Conservation (phyloP, 1,140 invertebrate species). For the Zaprionus davidi region DNA sequence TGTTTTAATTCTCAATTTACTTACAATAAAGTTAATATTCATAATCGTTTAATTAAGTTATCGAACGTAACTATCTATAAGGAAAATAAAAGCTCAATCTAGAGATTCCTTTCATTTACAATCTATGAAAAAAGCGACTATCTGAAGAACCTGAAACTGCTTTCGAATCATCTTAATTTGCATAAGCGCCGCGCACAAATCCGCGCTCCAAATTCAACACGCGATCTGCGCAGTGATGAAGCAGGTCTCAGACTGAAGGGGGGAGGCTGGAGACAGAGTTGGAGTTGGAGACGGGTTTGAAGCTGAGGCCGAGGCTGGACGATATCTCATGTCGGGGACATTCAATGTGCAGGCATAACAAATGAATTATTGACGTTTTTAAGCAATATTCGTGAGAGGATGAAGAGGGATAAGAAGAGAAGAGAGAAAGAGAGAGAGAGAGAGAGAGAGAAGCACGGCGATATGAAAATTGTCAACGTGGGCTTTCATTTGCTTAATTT, state of each 20-base stretch:
- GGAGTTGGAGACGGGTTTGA: not conserved
- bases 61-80: not conserved
- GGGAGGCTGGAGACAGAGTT: slow-evolving; percentile 6
- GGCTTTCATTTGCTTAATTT: slow-evolving; percentile 83
- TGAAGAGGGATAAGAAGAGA: slow-evolving; percentile 34
- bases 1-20: too few relatives aligned
- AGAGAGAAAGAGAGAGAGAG: not conserved
- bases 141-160: not conserved
- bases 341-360: slow-evolving; percentile 84
- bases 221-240: slow-evolving; percentile 29
- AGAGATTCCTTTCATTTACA: not conserved
- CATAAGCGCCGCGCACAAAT: slow-evolving; percentile 71
- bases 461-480: slow-evolving; percentile 84
- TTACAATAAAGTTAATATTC: not conserved
- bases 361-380: slow-evolving; percentile 84
- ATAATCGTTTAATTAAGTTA: not conserved
- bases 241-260: not conserved
- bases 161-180: slow-evolving; percentile 71
- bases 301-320: slow-evolving; percentile 20
- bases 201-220: slow-evolving; percentile 76
- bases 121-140: not conserved
- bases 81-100: not conserved
- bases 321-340: slow-evolving; percentile 73
- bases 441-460: slow-evolving; percentile 13
- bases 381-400: slow-evolving; percentile 81